These are phyloP conservation scores for Zhuqinia jingwanae DNA, from an alignment of 2,888 invertebrate species.

Conservation along the genomic window DNA sequence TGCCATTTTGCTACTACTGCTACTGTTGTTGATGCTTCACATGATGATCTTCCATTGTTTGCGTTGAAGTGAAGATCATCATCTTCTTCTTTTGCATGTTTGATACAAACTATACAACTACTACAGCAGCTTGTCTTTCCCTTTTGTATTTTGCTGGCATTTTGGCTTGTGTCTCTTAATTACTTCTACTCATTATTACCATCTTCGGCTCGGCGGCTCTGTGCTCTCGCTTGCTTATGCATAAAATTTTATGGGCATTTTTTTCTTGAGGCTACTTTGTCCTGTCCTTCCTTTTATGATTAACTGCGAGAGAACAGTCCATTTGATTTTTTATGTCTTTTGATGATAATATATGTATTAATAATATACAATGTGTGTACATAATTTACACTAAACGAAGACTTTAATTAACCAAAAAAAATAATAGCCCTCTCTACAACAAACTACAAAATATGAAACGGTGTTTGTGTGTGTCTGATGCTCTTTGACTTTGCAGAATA, in stretches of 20 bases:
- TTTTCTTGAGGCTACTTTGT: neutral
- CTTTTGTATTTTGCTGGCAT: neutral
- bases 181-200: constrained; percentile 34
- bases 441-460: constrained; percentile 12
- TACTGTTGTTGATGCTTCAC: neutral
- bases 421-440: too few species aligned
- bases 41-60: constrained; percentile 29
- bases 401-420: constrained; percentile 52
- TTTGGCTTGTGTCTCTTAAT: constrained; percentile 64
- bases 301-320: constrained; percentile 18
- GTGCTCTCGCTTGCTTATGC: neutral
- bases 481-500: neutral
- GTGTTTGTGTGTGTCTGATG: neutral
- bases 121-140: neutral
- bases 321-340: neutral
- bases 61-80: neutral
- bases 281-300: constrained; percentile 22
- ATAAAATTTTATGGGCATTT: constrained; percentile 8
- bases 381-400: constrained; percentile 57
- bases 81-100: constrained; percentile 19
- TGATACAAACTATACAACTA: too few species aligned
- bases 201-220: neutral
- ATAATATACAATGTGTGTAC: constrained; percentile 30
- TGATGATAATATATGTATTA: constrained; percentile 43
- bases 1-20: neutral